A percentile compares a stretch with the other conserved stretches of the same genome.
Conservation (phyloP, 1,140 invertebrate species). For the Atta cephalotes region DNA sequence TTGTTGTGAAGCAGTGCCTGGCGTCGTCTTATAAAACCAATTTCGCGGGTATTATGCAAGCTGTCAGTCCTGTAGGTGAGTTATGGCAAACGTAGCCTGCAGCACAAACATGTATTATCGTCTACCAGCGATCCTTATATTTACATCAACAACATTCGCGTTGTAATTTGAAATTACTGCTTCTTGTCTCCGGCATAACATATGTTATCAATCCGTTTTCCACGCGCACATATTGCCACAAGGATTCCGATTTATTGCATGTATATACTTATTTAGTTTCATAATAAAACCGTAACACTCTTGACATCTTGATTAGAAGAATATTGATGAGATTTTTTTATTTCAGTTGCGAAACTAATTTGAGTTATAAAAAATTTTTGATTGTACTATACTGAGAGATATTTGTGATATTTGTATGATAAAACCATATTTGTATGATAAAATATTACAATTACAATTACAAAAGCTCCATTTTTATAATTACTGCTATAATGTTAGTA, state of each 20-base stretch:
- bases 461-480: no score
- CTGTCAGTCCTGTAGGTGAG: slow-evolving; percentile 84
- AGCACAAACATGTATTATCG: slow-evolving; percentile 81
- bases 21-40: slow-evolving; percentile 86
- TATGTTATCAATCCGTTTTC: slow-evolving; percentile 48
- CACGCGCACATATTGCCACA: slow-evolving; percentile 12
- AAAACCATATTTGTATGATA: no score
- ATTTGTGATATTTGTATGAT: no score
- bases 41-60: slow-evolving; percentile 86
- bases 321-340: slow-evolving; percentile 16
- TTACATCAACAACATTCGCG: slow-evolving; percentile 71
- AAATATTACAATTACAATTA: no score
- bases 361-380: background rate
- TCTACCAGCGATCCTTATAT: slow-evolving; percentile 72
- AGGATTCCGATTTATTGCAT: slow-evolving; percentile 10
- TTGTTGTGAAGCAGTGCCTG: slow-evolving; percentile 84
- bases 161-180: slow-evolving; percentile 77
- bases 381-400: no score
- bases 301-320: slow-evolving; percentile 11
- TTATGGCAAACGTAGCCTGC: slow-evolving; percentile 83
- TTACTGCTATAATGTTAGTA: no score
- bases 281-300: slow-evolving; percentile 1
- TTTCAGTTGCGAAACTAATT: background rate
- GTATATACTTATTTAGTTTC: slow-evolving; percentile 11
- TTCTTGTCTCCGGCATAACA: slow-evolving; percentile 38